phyloP scores from a whole-genome alignment of 2,113 vertebrate species.

The Colaptes auratus region DNA sequence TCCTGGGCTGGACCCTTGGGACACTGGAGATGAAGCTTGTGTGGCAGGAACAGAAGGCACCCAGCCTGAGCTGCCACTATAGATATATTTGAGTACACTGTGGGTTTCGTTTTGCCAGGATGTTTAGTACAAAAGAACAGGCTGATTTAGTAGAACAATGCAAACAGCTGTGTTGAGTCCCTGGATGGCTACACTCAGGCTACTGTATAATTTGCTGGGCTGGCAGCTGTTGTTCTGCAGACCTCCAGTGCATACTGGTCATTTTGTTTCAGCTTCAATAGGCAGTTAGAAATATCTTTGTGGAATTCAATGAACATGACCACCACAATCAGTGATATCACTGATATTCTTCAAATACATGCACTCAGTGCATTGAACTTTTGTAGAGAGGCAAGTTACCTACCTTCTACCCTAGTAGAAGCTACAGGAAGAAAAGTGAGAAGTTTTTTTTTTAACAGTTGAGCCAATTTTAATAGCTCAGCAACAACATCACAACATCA shows the following conservation, averaged over 20 bases:
- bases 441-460: neutral
- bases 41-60: too few species aligned
- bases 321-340: neutral
- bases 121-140: neutral
- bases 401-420: neutral
- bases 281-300: neutral
- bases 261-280: neutral
- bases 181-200: neutral
- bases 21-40: too few species aligned
- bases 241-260: neutral
- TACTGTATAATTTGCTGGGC: neutral
- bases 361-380: neutral
- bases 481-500: neutral
- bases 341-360: neutral
- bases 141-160: neutral
- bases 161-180: neutral
- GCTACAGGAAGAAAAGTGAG: neutral
- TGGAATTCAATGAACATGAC: neutral
- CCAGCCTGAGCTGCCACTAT: neutral
- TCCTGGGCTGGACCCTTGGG: too few species aligned
- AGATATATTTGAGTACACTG: neutral
- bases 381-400: neutral
- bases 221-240: neutral
- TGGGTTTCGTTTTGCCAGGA: neutral
- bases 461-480: neutral